These are phyloP conservation scores for Melinaea menophilus DNA, from an alignment of 2,888 invertebrate species.

Conservation along the genomic window DNA sequence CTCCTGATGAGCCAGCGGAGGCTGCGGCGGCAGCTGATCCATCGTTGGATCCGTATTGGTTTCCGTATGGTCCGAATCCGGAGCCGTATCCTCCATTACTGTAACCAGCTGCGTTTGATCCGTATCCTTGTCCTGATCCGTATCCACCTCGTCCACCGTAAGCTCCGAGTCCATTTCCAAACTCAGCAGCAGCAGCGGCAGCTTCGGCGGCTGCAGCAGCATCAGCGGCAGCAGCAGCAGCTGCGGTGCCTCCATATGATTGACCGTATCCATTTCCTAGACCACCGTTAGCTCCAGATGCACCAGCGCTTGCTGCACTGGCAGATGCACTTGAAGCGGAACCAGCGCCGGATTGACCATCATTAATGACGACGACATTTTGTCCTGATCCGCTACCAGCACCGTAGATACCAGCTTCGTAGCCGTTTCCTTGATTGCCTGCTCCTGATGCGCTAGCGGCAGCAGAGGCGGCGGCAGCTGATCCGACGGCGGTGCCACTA, in stretches of 20 bases:
- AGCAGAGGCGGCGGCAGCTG: conserved; percentile 7
- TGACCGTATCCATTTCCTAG: background rate
- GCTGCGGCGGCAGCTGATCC: conserved; percentile 12
- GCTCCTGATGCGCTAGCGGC: conserved; percentile 15
- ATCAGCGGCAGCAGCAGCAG: too few species aligned
- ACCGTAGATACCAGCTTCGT: conserved; percentile 1
- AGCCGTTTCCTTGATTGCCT: conserved; percentile 6
- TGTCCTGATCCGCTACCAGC: background rate
- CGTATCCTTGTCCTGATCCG: background rate
- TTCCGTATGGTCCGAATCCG: conserved; percentile 10
- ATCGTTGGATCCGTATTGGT: background rate
- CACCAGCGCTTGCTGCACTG: conserved; percentile 3
- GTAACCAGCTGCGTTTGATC: conserved; percentile 7
- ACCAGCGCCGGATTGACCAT: conserved; percentile 8
- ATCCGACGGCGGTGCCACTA: conserved; percentile 2
- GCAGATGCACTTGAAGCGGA: conserved; percentile 10
- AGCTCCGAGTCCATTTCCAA: background rate
- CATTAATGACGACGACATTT: conserved; percentile 4
- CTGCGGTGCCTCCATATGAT: background rate
- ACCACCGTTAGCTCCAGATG: background rate
- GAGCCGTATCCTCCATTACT: conserved; percentile 11
- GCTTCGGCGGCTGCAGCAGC: too few species aligned
- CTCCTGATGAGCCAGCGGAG: conserved; percentile 1
- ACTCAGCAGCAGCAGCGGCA: too few species aligned
- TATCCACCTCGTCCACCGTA: conserved; percentile 10